phyloP scores from a whole-genome alignment of 2,888 invertebrate genomes.

The Limnephilus rhombicus region DNA sequence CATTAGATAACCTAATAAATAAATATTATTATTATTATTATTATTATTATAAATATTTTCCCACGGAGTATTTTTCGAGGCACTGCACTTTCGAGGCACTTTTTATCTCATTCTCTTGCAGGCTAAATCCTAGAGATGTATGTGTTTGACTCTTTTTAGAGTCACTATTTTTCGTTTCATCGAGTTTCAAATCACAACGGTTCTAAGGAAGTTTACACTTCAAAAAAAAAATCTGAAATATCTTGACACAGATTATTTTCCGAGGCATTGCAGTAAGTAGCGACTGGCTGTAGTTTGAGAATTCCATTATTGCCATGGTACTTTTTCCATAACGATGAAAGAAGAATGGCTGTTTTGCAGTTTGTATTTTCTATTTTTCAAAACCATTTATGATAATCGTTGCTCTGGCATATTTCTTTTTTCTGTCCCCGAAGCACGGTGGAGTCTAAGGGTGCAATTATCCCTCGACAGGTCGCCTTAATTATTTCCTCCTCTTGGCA shows the following conservation, averaged over 20 bases:
- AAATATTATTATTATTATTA: too few relatives aligned
- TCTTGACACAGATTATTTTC: not conserved
- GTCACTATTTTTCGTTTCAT: too few relatives aligned
- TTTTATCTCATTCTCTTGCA: too few relatives aligned
- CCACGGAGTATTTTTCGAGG: too few relatives aligned
- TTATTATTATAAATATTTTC: too few relatives aligned
- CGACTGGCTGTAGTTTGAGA: not conserved
- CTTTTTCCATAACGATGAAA: not conserved
- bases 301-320: not conserved
- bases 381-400: not conserved
- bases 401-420: not conserved
- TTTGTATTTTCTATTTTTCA: not conserved
- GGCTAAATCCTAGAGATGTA: too few relatives aligned
- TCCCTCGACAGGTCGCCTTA: not conserved
- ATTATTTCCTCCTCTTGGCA: not conserved
- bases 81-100: too few relatives aligned
- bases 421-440: not conserved
- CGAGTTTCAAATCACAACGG: too few relatives aligned
- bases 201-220: too few relatives aligned
- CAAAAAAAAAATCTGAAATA: not conserved
- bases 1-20: too few relatives aligned
- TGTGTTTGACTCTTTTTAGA: too few relatives aligned
- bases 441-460: not conserved
- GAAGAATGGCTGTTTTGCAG: not conserved
- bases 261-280: not conserved